phyloP scores from a whole-genome alignment of 2,113 vertebrate genomes.

The Myotis davidii region DNA sequence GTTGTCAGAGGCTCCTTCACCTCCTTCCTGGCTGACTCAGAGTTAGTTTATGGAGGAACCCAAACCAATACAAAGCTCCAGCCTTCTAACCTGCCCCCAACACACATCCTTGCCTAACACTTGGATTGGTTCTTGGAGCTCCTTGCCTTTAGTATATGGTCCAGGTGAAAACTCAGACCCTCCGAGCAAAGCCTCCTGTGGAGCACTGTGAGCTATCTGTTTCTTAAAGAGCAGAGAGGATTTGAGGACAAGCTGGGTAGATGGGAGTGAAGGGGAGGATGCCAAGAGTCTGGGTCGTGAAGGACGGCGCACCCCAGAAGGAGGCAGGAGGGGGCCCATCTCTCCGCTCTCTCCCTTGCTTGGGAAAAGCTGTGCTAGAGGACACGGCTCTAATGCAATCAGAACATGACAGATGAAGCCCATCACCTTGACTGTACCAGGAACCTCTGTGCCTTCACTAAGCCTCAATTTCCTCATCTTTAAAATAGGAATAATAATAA shows the following conservation, averaged over 20 bases:
- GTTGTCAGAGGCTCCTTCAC: background rate
- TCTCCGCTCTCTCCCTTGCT: accelerated
- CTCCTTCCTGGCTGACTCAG: background rate
- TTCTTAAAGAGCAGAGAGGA: background rate
- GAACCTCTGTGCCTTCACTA: background rate
- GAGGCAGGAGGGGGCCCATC: accelerated
- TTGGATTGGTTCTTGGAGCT: background rate
- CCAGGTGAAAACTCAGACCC: background rate
- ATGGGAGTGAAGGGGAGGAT: background rate
- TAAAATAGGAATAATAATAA: background rate
- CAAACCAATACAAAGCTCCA: background rate
- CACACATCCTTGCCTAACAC: background rate
- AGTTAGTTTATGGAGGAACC: background rate
- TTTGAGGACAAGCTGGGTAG: background rate
- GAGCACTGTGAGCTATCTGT: too few species aligned
- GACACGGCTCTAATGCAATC: background rate
- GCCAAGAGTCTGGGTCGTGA: too few species aligned
- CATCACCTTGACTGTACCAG: background rate
- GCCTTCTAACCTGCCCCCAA: background rate
- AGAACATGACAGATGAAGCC: background rate
- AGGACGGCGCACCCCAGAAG: background rate
- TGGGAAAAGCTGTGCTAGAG: background rate
- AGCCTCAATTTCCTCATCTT: background rate
- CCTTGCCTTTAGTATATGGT: background rate
- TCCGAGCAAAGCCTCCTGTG: background rate